Evolutionary conservation across 2,888 invertebrate genomes (phyloP), one percentile per base, ranked within the genome.

Genomic region (Sarcophaga subvicina): DNA sequence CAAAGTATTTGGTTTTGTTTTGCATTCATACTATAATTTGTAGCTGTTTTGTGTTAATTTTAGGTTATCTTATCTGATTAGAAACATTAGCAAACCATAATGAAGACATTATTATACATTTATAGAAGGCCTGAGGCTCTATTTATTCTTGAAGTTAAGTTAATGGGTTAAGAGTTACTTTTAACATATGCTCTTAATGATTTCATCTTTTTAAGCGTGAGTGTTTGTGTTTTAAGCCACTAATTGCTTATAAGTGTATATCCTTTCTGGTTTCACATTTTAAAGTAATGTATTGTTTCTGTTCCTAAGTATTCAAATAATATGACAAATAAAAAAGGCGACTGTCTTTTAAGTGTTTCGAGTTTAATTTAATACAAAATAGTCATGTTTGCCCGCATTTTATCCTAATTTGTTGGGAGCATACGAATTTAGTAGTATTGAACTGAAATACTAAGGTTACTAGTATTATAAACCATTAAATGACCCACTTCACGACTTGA

Each of bases 91-190:
- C 79, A 75, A 76, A 59, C 71, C 72, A 80, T 86, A 86, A 88
- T 88, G 86, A 86, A 86, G 86, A 72, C 81, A 88, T 88, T 86
- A 86, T 71, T 79, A 59, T 27, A 59, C 20, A 54, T 69, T 81
- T 75, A 63, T 69, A 78, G 49, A 37, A 59, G 14, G 54, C 78
- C 66, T 63, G 2, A 59, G 77, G 78, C 83, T 62, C 69, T 22
- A 45, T 25, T 66, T 73, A 73, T 80, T 75, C 62, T 84, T 83
- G 81, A 27, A 49, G 49, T 80, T 80, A 54, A 45, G 45, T 66
- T 73, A 67, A 60, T 69, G 17, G 11, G 11, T 22, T 17, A 77
- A 80, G 80, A 80, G 86, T 80, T 81, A 75, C 49, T 80, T 67
- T 17, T 22, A 70, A 75, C 70, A 78, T 69, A 75, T 76, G 60